phyloP scores from a whole-genome alignment of 2,888 invertebrate genomes.

The Chrysina gloriosa region DNA sequence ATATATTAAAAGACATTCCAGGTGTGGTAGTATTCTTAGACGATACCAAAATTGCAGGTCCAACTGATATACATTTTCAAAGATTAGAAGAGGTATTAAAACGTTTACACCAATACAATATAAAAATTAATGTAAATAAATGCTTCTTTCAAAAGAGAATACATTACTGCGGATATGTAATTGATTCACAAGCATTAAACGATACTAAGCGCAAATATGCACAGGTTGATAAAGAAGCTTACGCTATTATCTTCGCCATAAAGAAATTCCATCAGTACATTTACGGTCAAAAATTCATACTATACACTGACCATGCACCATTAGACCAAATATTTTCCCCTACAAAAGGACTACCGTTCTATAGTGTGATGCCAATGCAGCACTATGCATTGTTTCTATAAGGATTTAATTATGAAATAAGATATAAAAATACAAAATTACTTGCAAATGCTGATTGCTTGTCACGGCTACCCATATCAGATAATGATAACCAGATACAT shows the following conservation, averaged over 20 bases:
- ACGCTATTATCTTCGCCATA: too few species aligned
- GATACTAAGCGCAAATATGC: too few species aligned
- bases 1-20: not conserved
- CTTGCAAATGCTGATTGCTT: conserved; percentile 30
- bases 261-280: conserved; percentile 39
- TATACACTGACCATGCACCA: conserved; percentile 43
- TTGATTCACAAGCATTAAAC: too few species aligned
- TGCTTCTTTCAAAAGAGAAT: too few species aligned
- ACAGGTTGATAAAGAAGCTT: too few species aligned
- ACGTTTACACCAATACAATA: too few species aligned
- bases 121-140: too few species aligned
- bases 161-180: too few species aligned
- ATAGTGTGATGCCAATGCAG: conserved; percentile 36
- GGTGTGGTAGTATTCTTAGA: too few species aligned
- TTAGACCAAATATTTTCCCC: conserved; percentile 37
- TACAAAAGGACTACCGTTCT: conserved; percentile 32
- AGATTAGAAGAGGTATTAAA: too few species aligned
- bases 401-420: conserved; percentile 29
- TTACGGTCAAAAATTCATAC: conserved; percentile 28
- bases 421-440: conserved; percentile 33
- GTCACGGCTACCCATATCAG: conserved; percentile 2
- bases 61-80: too few species aligned
- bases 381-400: conserved; percentile 40
- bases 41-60: too few species aligned
- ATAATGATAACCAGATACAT: not conserved